Evolutionary conservation across 2,888 invertebrate species (phyloP).

Genomic region (Conops quadrifasciatus): DNA sequence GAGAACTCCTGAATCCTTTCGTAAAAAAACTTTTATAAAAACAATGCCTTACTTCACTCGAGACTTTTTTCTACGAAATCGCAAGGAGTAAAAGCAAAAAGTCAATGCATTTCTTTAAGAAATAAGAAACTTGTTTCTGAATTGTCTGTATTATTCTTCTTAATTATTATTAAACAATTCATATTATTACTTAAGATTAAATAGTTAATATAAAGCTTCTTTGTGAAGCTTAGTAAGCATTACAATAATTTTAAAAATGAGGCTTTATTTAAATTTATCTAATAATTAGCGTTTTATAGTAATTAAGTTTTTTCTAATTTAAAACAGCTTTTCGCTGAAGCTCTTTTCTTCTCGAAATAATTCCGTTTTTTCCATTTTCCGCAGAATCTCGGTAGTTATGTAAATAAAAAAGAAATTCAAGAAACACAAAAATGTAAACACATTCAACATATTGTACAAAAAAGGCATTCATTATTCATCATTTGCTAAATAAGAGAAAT

Average conservation of each 20-base stretch:
- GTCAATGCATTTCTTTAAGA: constrained; percentile 22
- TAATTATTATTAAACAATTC: not conserved
- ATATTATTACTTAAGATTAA: not conserved
- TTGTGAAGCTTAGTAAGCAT: constrained; percentile 1
- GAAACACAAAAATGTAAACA: not conserved
- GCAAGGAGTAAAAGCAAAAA: constrained; percentile 3
- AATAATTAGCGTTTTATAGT: not conserved
- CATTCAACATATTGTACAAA: not conserved
- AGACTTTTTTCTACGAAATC: not conserved
- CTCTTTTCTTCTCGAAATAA: not conserved
- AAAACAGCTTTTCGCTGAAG: not conserved
- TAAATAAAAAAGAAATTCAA: not conserved
- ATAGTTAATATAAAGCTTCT: not conserved
- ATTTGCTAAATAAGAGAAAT: constrained; percentile 3
- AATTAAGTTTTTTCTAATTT: constrained; percentile 2
- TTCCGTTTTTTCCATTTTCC: not conserved
- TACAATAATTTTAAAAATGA: constrained; percentile 33
- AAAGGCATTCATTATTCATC: not conserved
- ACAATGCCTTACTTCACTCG: not conserved
- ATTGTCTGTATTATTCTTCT: not conserved
- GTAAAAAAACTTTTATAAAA: not conserved
- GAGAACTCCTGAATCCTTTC: not conserved
- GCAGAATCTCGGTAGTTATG: constrained; percentile 16
- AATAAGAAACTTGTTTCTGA: constrained; percentile 1
- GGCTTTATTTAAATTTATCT: constrained; percentile 32